phyloP scores from a whole-genome alignment of 2,888 invertebrate species.

The Harpalus rufipes region DNA sequence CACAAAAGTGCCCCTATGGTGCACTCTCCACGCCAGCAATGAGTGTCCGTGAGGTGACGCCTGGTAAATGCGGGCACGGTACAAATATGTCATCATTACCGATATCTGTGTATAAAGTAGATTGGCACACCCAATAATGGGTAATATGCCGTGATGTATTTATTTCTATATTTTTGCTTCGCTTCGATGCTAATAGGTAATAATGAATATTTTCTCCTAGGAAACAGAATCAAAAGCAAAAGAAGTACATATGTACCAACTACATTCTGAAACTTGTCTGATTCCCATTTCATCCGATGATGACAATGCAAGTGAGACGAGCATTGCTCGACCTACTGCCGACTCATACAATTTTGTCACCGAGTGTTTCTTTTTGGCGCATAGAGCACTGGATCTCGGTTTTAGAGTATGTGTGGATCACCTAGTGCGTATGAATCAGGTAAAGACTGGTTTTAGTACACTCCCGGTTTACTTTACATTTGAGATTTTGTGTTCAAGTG shows the following conservation, averaged over 20 bases:
- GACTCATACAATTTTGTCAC: constrained; percentile 89
- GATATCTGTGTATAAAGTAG: no score
- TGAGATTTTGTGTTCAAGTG: no score
- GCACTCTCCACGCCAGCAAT: no score
- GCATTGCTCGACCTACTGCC: constrained; percentile 78
- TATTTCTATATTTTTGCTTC: no score
- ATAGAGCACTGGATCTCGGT: constrained; percentile 90
- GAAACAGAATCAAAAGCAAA: constrained; percentile 81
- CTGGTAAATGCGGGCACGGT: no score
- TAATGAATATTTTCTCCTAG: constrained; percentile 73
- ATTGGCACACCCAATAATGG: no score
- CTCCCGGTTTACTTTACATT: no score
- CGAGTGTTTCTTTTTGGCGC: constrained; percentile 94
- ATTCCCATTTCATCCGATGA: constrained; percentile 83
- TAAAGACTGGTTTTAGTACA: no score
- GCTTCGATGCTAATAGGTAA: background rate
- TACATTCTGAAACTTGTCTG: constrained; percentile 89
- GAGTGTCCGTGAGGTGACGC: no score
- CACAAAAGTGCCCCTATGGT: no score
- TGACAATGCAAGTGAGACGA: constrained; percentile 76
- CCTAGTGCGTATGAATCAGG: constrained; percentile 82
- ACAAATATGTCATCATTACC: no score
- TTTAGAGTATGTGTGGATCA: constrained; percentile 85
- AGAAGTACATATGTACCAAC: constrained; percentile 85
- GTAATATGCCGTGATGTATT: no score